These are phyloP conservation scores for Ectropis crepuscularia DNA, from an alignment of 2,888 invertebrate genomes.

Conservation along the genomic window DNA sequence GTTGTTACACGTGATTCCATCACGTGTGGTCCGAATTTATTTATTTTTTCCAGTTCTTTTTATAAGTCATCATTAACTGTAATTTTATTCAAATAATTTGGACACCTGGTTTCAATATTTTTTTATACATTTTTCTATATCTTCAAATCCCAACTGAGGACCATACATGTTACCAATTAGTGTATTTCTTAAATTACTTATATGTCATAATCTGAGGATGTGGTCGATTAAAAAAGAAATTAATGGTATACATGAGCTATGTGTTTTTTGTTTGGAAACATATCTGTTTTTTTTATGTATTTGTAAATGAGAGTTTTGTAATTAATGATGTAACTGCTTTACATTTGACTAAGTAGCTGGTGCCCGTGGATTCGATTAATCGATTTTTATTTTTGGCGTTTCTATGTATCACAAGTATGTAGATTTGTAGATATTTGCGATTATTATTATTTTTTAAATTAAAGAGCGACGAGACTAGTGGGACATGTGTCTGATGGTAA, in stretches of 20 bases:
- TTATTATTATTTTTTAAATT: too few species aligned
- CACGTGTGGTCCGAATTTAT: constrained; percentile 10
- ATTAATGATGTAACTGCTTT: neutral
- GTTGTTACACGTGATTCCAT: constrained; percentile 11
- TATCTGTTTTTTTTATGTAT: constrained; percentile 5
- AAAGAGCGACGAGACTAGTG: too few species aligned
- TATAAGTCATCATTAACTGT: constrained; percentile 14
- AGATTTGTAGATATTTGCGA: too few species aligned
- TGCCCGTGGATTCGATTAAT: neutral
- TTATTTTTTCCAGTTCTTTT: constrained; percentile 6
- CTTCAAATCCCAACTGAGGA: constrained; percentile 11
- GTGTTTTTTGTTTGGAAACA: constrained; percentile 4
- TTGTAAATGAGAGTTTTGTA: neutral
- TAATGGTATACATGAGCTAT: constrained; percentile 3
- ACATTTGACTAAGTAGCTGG: neutral
- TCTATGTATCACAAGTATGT: too few species aligned
- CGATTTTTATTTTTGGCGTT: too few species aligned
- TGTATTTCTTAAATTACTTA: constrained; percentile 15
- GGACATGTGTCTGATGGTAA: too few species aligned
- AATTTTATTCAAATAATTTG: constrained; percentile 31
- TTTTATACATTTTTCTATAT: constrained; percentile 29
- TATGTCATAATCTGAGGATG: constrained; percentile 12
- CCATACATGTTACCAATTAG: constrained; percentile 24
- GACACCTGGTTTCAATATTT: constrained; percentile 31
- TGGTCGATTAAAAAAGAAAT: constrained; percentile 18